Evolutionary conservation across 2,888 invertebrate species (phyloP).

Genomic region (Parnassius mnemosyne): DNA sequence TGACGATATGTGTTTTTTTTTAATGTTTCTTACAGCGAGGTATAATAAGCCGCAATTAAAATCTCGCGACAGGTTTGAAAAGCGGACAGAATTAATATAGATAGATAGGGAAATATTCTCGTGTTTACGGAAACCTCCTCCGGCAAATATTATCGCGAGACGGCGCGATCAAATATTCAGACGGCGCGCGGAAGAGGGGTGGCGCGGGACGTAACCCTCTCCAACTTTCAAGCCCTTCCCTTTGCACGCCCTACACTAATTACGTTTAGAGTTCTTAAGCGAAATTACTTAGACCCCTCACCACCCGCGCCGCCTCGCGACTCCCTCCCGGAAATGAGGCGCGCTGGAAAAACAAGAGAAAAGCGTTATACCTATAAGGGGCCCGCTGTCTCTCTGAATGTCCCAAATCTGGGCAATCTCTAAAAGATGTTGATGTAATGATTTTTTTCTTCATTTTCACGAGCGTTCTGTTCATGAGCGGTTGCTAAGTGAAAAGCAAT

Average conservation of each 20-base stretch:
- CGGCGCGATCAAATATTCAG: conserved; percentile 79
- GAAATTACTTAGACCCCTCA: conserved; percentile 84
- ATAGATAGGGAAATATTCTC: conserved; percentile 71
- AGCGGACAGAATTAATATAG: conserved; percentile 67
- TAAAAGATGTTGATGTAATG: conserved; percentile 79
- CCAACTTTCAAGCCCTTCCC: conserved; percentile 82
- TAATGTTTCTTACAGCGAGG: conserved; percentile 76
- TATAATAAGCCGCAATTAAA: conserved; percentile 75
- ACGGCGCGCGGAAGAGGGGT: conserved; percentile 61
- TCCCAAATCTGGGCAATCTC: conserved; percentile 79
- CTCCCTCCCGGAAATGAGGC: conserved; percentile 78
- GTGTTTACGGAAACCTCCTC: conserved; percentile 79
- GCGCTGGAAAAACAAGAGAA: conserved; percentile 79
- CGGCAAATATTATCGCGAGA: conserved; percentile 79
- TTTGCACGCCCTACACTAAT: conserved; percentile 84
- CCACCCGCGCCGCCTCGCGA: conserved; percentile 66
- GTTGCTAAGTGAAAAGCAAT: conserved; percentile 81
- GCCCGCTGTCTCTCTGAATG: conserved; percentile 70
- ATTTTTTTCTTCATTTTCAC: conserved; percentile 78
- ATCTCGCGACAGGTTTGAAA: conserved; percentile 72
- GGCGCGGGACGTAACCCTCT: conserved; percentile 81
- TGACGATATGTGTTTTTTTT: conserved; percentile 70
- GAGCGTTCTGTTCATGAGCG: conserved; percentile 76
- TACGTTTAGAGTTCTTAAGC: conserved; percentile 86
- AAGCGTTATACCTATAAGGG: conserved; percentile 70